Conservation (phyloP, 1,140 invertebrate genomes). For the Spodoptera litura region DNA sequence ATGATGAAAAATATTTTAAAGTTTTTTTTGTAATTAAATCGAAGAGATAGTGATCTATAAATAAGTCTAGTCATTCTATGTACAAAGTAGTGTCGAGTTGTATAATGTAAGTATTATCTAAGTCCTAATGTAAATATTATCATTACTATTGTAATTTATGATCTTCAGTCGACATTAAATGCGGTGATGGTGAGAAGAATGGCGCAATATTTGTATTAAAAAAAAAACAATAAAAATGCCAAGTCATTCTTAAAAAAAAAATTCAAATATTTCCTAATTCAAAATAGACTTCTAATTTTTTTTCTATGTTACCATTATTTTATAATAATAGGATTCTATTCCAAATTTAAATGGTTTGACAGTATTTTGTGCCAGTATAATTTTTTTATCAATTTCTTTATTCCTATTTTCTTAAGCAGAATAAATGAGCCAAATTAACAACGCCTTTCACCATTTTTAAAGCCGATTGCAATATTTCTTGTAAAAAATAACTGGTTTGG, state of each 20-base stretch:
- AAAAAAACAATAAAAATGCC: not conserved
- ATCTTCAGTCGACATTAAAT: constrained; percentile 36
- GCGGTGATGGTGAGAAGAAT: not conserved
- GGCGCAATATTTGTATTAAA: constrained; percentile 10
- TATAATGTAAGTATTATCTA: constrained; percentile 64
- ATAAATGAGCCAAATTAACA: not conserved
- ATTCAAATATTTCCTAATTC: no score
- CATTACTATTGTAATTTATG: constrained; percentile 55
- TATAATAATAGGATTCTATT: no score
- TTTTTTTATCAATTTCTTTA: not conserved
- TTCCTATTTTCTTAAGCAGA: no score
- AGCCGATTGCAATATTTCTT: constrained; percentile 31
- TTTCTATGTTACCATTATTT: not conserved
- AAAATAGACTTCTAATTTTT: not conserved
- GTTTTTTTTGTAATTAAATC: constrained; percentile 32
- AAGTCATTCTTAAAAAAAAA: no score
- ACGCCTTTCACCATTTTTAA: not conserved
- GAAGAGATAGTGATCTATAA: constrained; percentile 63
- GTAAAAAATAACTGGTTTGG: constrained; percentile 16
- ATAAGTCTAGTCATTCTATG: constrained; percentile 81
- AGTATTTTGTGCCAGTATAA: no score
- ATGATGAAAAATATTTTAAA: not conserved
- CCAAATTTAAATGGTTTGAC: no score
- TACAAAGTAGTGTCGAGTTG: constrained; percentile 75
- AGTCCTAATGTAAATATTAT: constrained; percentile 59